Percentiles rank a stretch among this genome's conserved stretches.
Evolutionary conservation across 2,797 vertebrate genomes (phyloP).

Genomic region (Lemur catta): DNA sequence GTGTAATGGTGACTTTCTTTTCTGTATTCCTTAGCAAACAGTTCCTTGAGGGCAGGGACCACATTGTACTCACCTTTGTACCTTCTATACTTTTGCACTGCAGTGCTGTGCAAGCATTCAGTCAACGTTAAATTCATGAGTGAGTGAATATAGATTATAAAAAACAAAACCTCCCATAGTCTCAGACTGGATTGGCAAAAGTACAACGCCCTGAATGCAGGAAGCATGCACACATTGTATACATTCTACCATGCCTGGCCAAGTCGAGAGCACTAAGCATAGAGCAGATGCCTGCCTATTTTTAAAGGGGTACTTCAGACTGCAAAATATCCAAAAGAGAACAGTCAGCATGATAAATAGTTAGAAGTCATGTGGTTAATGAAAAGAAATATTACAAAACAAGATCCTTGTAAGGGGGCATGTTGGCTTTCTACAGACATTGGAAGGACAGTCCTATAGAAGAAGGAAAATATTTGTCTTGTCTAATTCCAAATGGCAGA

Average conservation of each 20-base stretch:
- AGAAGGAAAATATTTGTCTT: background rate
- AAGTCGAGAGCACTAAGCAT: background rate
- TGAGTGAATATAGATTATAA: conserved; percentile 8
- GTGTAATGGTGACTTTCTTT: background rate
- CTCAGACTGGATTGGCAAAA: background rate
- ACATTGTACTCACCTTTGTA: background rate
- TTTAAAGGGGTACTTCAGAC: background rate
- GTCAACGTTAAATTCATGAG: background rate
- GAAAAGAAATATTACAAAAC: background rate
- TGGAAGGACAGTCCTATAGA: background rate
- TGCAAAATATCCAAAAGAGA: background rate
- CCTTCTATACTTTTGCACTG: background rate
- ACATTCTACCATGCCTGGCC: rapidly evolving
- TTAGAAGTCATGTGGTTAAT: background rate
- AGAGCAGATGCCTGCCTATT: background rate
- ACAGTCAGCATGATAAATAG: background rate
- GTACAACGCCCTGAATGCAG: background rate
- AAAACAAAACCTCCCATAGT: background rate
- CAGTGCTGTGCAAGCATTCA: background rate
- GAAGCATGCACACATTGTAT: background rate
- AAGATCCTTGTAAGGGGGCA: background rate
- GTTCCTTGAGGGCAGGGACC: background rate
- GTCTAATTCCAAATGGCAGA: background rate
- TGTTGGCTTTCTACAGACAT: background rate
- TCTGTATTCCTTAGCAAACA: background rate